Evolutionary conservation across 2,113 vertebrate genomes (phyloP).

Genomic region (Orcinus orca): DNA sequence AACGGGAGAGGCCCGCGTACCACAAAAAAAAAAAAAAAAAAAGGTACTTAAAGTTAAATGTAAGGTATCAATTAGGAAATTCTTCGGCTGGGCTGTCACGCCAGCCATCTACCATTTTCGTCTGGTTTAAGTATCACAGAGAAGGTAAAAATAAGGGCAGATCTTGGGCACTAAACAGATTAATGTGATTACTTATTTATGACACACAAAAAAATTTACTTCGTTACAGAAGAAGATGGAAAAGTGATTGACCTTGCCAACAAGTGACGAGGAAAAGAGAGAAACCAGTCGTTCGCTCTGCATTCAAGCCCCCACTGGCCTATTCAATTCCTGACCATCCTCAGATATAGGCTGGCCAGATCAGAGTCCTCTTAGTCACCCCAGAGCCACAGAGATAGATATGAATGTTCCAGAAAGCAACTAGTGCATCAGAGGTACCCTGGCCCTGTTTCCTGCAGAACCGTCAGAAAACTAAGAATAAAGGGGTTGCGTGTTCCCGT

Average conservation of each 20-base stretch:
- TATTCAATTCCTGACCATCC: slow-evolving; percentile 11
- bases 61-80: not conserved
- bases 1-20: too few relatives aligned
- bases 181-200: slow-evolving; percentile 38
- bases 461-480: slow-evolving; percentile 13
- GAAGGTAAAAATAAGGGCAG: slow-evolving; percentile 9
- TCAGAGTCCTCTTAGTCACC: not conserved
- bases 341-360: not conserved
- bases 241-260: not conserved
- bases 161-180: not conserved
- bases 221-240: not conserved
- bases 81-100: not conserved
- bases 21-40: not conserved
- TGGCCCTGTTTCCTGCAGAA: slow-evolving; percentile 1
- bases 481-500: not conserved
- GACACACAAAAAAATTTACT: not conserved
- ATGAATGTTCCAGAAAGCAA: not conserved
- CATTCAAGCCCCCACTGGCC: slow-evolving; percentile 19
- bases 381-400: not conserved
- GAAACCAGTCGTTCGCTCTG: slow-evolving; percentile 2
- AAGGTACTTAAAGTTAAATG: not conserved
- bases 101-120: not conserved
- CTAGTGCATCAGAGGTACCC: not conserved
- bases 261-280: slow-evolving; percentile 35
- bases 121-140: not conserved